Base-by-base conservation (phyloP, 2,797 vertebrate species). In the Pampus argenteus region DNA sequence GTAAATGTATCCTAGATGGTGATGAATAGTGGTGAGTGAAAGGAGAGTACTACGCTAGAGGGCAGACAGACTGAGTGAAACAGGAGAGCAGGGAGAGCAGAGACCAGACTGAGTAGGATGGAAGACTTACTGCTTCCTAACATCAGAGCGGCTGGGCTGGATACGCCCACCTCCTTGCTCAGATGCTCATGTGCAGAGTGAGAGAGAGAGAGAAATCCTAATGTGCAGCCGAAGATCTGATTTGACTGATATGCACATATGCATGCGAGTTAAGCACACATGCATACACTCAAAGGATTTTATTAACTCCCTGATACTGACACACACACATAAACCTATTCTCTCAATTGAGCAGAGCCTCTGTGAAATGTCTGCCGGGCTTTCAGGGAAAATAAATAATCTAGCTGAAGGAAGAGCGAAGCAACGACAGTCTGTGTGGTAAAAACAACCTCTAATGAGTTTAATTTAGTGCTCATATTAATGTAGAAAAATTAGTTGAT, bases 81-180 rank as follows among this genome's bases (percentile, higher is more conserved):
- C 86, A 64, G 82, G 75, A 87, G 84, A 85, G 79, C 76, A 17
- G 59, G 50, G 76, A 75, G 73, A 79, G 71, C 34, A 60, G 73
- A 86, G 83, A 84, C 55, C 64, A 69, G 70, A 72, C 68, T 63
- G 64, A 75, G 67, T 28, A 59, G 57, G 64, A 57, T 80, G 85
- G 79, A 71, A 50, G 83, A 82, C 66, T 50, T 44, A 72, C 85
- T 64, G 87, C 83, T 88, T 88, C 88, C 89, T 80, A 83, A 92
- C 91, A 91, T 89, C 88, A 86, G 84, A 89, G 79, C 52, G 64
- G 64, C 86, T 66, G 85, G 57, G 76, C 83, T 92, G 91, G 92
- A 92, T 87, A 94, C 95, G 85, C 94, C 93, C 91, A 91, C 94
- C 89, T 91, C 83, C 81, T 76, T 38, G 48, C 82, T 76, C 72